Base-by-base conservation (phyloP, 2,113 vertebrate species). In the Rynchops niger region DNA sequence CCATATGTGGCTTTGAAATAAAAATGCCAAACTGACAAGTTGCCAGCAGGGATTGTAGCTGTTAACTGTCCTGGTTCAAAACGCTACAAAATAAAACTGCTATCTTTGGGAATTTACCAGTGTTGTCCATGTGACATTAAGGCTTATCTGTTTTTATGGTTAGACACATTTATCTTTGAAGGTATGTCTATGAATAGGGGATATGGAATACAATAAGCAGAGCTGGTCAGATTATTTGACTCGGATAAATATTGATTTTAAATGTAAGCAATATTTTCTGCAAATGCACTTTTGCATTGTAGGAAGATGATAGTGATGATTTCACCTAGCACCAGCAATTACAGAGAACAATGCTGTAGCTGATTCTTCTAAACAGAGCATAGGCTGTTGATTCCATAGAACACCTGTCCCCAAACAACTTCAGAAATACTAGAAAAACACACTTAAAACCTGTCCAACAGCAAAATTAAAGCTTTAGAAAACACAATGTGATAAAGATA, bases 1-100 rank as follows among this genome's bases (percentile, higher is more conserved):
- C 95, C 88, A 92, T 95, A 88, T 92, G 82, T 93, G 59, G 23
- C n/a, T 93, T 94, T 92, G 92, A 97, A 96, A 92, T 96, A 97
- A 96, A 97, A 93, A 63, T 63, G 82, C 79, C 95, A 93, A 81
- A 70, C 71, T 63, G 90, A 97, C 62, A 93, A 62, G 78, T 86
- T 95, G 77, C 90, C 67, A 90, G 79, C 34, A 80, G 86, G 63
- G 85, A 86, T 63, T 71, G 50, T 90, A 86, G 82, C 72, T 83
- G 55, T 86, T 96, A 77, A 63, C 36, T 90, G 50, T 71, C 55
- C 34, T 86, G 34, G 76, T 88, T 92, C 67, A 88, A 96, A 94
- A 67, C 56, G 55, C 23, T 86, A 40, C 67, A 88, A 86, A 94
- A 92, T 88, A 94, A 94, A 84, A 55, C 38, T 71, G 17, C 38